These are phyloP conservation scores for Pseudorasbora parva DNA, from an alignment of 2,113 vertebrate species.

Conservation along the genomic window DNA sequence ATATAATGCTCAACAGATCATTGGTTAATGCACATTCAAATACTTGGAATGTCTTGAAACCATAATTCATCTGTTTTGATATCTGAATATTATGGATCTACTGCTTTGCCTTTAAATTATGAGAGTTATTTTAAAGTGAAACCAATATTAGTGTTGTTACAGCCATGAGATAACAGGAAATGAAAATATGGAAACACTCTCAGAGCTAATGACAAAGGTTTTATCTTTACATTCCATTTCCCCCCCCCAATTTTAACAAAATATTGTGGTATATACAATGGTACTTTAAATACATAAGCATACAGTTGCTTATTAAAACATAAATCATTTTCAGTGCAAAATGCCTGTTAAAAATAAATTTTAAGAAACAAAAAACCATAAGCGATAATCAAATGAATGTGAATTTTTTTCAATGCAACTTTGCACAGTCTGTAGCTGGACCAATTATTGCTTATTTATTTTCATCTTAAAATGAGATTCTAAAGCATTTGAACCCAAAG, in stretches of 20 bases:
- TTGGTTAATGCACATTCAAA: not conserved
- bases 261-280: constrained; percentile 73
- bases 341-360: constrained; percentile 57
- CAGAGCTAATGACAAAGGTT: not conserved
- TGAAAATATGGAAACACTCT: constrained; percentile 42
- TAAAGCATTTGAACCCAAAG: constrained; percentile 67
- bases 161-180: constrained; percentile 37
- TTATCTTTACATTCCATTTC: constrained; percentile 55
- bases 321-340: constrained; percentile 73
- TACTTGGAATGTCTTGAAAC: not conserved
- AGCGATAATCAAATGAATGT: constrained; percentile 55
- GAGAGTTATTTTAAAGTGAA: constrained; percentile 18
- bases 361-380: constrained; percentile 50
- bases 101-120: constrained; percentile 34
- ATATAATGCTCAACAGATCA: not conserved
- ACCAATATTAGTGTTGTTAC: constrained; percentile 35
- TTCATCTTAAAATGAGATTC: constrained; percentile 54
- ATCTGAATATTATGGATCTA: not conserved
- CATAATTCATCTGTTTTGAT: not conserved
- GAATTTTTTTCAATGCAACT: constrained; percentile 2
- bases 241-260: constrained; percentile 65
- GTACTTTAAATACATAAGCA: constrained; percentile 68
- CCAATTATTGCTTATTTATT: constrained; percentile 75
- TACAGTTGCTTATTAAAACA: constrained; percentile 43
- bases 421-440: constrained; percentile 51